Conservation (phyloP, 2,113 vertebrate species). For the Actenoides hombroni region DNA sequence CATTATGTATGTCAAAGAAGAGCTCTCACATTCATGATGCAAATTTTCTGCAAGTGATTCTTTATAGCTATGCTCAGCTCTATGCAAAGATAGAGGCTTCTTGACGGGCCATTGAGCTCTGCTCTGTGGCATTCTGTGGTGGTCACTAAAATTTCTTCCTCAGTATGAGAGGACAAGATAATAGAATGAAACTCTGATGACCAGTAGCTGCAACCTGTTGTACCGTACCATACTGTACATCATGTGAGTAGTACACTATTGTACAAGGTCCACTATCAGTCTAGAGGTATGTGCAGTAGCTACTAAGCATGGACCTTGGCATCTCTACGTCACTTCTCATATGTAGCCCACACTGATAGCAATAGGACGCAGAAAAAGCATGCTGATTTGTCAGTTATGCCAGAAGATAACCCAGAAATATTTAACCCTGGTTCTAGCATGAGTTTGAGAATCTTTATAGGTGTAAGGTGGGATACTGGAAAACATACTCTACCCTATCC, state of each 20-base stretch:
- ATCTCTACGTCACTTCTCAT: not conserved
- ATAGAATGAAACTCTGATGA: not conserved
- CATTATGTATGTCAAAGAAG: not conserved
- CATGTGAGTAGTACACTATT: too few species aligned
- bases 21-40: not conserved
- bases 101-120: not conserved
- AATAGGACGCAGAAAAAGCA: not conserved
- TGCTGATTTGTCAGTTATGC: not conserved
- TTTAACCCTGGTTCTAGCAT: not conserved
- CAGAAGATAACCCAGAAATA: not conserved
- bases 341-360: not conserved
- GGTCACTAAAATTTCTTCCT: not conserved
- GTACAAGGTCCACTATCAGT: not conserved
- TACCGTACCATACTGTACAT: fast-evolving
- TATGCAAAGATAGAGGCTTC: not conserved
- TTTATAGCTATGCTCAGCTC: not conserved
- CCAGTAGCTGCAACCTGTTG: not conserved
- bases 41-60: not conserved
- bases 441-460: not conserved
- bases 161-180: not conserved
- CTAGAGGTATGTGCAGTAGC: not conserved
- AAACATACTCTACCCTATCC: not conserved
- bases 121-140: not conserved
- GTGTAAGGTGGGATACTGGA: not conserved
- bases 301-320: not conserved